phyloP scores from a whole-genome alignment of 2,888 invertebrate species.

The Machimus atricapillus region DNA sequence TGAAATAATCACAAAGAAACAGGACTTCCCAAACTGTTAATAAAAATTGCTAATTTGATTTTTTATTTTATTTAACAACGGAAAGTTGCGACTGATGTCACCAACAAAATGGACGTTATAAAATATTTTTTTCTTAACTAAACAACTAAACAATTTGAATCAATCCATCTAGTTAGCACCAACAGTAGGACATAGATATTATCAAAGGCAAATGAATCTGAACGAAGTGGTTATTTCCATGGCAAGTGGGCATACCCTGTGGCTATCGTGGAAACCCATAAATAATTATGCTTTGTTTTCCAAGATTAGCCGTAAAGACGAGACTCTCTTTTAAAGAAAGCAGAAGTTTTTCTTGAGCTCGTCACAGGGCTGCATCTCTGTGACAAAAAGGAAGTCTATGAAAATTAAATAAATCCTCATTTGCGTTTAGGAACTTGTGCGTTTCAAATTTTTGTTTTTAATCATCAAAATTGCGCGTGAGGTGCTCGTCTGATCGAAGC shows the following conservation, averaged over 20 bases:
- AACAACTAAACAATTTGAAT: constrained; percentile 10
- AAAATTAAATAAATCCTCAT: not conserved
- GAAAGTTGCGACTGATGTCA: not conserved
- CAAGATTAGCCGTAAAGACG: not conserved
- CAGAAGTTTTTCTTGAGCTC: not conserved
- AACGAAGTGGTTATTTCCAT: not conserved
- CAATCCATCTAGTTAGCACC: constrained; percentile 24
- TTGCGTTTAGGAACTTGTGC: constrained; percentile 28
- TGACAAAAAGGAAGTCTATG: not conserved
- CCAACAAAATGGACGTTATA: not conserved
- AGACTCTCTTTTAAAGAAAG: not conserved
- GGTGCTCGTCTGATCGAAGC: not conserved
- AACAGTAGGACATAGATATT: constrained; percentile 1
- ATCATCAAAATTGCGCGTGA: constrained; percentile 5
- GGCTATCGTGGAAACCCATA: not conserved
- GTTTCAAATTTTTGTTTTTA: not conserved
- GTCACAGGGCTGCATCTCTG: not conserved
- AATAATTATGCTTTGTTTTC: not conserved
- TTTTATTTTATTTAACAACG: not conserved
- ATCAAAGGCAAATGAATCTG: not conserved
- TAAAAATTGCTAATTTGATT: not conserved
- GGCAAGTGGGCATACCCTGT: not conserved
- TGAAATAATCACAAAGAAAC: not conserved
- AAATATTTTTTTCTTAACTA: not conserved
- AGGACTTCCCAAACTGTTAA: not conserved